Evolutionary conservation across 92 coral and sea anemone species (phyloP).

Genomic region (Palythoa grandis): DNA sequence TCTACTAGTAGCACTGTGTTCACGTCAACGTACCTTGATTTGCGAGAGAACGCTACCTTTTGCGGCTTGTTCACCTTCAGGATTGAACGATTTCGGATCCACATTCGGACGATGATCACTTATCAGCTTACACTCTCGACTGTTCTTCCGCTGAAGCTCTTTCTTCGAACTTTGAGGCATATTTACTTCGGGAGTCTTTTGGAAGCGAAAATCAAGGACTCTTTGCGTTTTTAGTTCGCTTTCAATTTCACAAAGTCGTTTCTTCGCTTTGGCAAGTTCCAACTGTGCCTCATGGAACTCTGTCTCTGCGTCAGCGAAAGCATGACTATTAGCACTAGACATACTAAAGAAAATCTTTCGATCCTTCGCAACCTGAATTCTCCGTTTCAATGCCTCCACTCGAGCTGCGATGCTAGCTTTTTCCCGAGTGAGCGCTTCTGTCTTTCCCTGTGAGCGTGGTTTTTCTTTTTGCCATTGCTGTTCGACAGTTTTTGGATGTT

Average conservation of each 20-base stretch:
- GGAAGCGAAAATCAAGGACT: conserved; percentile 65
- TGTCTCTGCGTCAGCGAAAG: conserved; percentile 86
- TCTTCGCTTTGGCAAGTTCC: conserved; percentile 87
- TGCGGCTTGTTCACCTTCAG: conserved; percentile 57
- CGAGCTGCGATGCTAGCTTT: conserved; percentile 68
- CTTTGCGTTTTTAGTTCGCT: conserved; percentile 80
- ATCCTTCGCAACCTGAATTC: conserved; percentile 84
- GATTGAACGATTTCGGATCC: conserved; percentile 50
- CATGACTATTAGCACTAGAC: conserved; percentile 68
- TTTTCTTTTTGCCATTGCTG: conserved; percentile 53
- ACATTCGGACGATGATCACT: conserved; percentile 47
- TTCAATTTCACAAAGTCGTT: conserved; percentile 90
- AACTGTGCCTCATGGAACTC: conserved; percentile 89
- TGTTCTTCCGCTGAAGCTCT: conserved; percentile 45
- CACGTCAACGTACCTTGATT: conserved; percentile 66
- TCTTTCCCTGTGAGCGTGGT: conserved; percentile 35
- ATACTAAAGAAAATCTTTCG: conserved; percentile 85
- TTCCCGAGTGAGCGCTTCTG: conserved; percentile 70
- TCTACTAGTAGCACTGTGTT: no score
- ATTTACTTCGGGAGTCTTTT: conserved; percentile 54
- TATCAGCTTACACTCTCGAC: conserved; percentile 59
- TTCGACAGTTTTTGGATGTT: conserved; percentile 50
- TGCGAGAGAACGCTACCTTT: conserved; percentile 80
- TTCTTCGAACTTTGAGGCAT: conserved; percentile 36
- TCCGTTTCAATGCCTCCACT: conserved; percentile 72